Base-by-base conservation (phyloP, 2,797 vertebrate species). In the Calcarius lapponicus region DNA sequence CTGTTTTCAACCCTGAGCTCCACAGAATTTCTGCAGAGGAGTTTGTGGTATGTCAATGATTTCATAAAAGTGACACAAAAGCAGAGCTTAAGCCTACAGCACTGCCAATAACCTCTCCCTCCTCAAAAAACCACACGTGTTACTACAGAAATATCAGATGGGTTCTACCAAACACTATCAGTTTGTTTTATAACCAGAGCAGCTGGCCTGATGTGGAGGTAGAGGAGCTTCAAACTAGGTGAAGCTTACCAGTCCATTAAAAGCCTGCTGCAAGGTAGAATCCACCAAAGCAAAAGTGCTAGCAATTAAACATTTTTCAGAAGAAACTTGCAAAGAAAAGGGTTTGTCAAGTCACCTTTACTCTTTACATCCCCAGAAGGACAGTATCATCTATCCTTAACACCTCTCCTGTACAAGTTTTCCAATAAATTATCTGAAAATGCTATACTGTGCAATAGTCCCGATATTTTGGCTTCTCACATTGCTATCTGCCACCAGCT, bases 341-440 rank as follows among this genome's bases (percentile, higher is more conserved):
- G 6, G 13, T 62, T 71, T 50, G 9, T 56, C 45, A 50, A 51
- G 34, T 60, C 38, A 56, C 12, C 5, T 18, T 21, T 42, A 19
- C 21, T 80, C 20, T 65, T 71, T 38, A 78, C 17, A 71, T 28
- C 11, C 17, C 16, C 19, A 73, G 53, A 92, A 82, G 28, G 11
- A 20, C 22, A 90, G 57, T n/a, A 38, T 88, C 43, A 42, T 60
- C 21, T 61, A 13, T 80, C 17, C 28, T 54, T 57, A 80, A 74
- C 17, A 17, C 13, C 3, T 56, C 42, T 85, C 8, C 32, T 67
- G 7, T 53, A 56, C 21, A 84, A 74, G 14, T 69, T 48, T 76
- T 62, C 36, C 12, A 72, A 6, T 34, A 82, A 79, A 32, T 84
- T 95, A 97, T 92, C 88, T 96, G 81, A 97, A 97, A 91, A 88